Conservation (phyloP, 1,140 invertebrate genomes). For the Ips typographus region DNA sequence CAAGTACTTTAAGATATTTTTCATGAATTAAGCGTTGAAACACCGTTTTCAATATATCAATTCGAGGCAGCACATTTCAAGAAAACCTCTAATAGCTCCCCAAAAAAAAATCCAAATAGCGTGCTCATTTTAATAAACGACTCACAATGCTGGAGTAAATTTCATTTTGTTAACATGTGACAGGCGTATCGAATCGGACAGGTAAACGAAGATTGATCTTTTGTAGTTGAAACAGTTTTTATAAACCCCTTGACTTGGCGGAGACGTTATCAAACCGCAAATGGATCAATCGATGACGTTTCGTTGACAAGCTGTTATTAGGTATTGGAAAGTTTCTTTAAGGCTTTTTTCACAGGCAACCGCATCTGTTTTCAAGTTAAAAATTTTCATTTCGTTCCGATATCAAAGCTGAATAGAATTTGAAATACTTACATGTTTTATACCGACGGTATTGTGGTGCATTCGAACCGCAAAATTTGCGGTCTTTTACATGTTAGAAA, state of each 20-base stretch:
- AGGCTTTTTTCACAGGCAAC: neutral
- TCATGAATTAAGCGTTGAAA: neutral
- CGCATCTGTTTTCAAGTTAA: conserved; percentile 3
- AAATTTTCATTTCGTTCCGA: neutral
- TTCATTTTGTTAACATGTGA: conserved; percentile 34
- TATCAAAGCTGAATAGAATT: neutral
- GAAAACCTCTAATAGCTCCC: conserved; percentile 1
- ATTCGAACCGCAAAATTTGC: too few relatives aligned
- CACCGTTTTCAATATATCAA: neutral
- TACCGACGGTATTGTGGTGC: too few relatives aligned
- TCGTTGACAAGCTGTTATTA: conserved; percentile 27
- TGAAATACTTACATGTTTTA: neutral
- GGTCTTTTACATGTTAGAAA: neutral
- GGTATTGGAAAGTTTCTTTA: conserved; percentile 1
- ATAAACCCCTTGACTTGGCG: conserved; percentile 21
- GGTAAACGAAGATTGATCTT: conserved; percentile 33
- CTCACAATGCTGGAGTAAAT: conserved; percentile 21
- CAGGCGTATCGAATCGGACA: conserved; percentile 32
- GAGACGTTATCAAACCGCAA: conserved; percentile 20
- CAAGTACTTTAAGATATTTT: too few relatives aligned
- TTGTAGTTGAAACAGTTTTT: conserved; percentile 14
- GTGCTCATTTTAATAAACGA: conserved; percentile 24
- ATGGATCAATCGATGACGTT: conserved; percentile 17
- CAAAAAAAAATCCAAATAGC: conserved; percentile 9
- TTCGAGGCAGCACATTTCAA: neutral